Evolutionary conservation across 1,140 invertebrate genomes (phyloP).

Genomic region (Hycleus cichorii): DNA sequence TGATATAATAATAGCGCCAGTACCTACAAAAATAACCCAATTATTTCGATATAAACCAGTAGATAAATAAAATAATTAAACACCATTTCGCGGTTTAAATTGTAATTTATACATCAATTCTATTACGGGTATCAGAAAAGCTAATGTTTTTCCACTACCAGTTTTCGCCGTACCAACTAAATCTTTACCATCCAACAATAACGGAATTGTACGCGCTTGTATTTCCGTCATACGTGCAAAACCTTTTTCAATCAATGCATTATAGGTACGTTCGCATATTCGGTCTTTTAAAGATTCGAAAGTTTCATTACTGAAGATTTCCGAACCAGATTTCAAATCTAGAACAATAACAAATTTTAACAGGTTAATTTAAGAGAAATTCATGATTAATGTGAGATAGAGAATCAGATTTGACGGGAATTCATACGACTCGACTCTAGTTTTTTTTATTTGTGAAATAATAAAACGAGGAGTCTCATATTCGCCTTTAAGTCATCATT

Average conservation of each 20-base stretch:
- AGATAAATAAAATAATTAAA: constrained; percentile 30
- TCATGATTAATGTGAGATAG: neutral
- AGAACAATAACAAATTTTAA: neutral
- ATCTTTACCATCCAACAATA: constrained; percentile 86
- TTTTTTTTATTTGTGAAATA: neutral
- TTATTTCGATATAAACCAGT: too few species aligned
- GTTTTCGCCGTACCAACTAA: constrained; percentile 92
- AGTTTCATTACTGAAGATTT: neutral
- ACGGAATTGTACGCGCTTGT: constrained; percentile 82
- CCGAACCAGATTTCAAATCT: neutral
- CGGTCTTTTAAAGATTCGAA: constrained; percentile 55
- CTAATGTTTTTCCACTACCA: constrained; percentile 92
- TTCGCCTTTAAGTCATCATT: constrained; percentile 37
- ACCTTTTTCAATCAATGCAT: constrained; percentile 84
- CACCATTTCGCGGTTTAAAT: constrained; percentile 89
- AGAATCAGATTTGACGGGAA: neutral
- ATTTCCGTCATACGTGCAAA: constrained; percentile 97
- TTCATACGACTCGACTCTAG: neutral
- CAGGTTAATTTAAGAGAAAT: neutral
- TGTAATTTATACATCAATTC: constrained; percentile 87
- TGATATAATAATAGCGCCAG: constrained; percentile 89
- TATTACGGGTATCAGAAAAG: constrained; percentile 90
- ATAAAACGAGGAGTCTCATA: constrained; percentile 27
- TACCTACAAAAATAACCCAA: constrained; percentile 43
- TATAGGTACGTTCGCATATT: constrained; percentile 71